Base-by-base conservation (phyloP, 2,797 vertebrate genomes). In the Anas acuta region DNA sequence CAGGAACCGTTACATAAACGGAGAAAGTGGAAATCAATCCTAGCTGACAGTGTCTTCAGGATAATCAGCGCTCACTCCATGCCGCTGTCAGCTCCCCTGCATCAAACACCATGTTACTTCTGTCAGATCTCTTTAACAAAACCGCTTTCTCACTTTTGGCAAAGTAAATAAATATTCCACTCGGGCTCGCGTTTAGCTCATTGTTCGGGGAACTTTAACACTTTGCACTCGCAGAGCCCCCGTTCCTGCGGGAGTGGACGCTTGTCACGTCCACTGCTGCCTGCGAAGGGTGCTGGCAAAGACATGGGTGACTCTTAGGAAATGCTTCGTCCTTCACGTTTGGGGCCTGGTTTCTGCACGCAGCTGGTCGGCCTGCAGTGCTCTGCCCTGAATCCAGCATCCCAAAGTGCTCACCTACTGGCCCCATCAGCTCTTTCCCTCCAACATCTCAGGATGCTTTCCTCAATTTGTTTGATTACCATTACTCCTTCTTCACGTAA, bases 21-120 rank as follows among this genome's bases (percentile, higher is more conserved):
- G 98, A 97, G 97, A 97, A 97, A 97, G 98, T 98, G 98, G 98
- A 99, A 98, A 99, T 99, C 98, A 99, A 99, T 99, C 98, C 98
- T 95, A 98, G 97, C 97, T 99, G 99, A 99, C 99, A 99, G 98
- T 98, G 98, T 99, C 99, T 99, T 98, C 98, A 96, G 99, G 99
- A 99, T 98, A 99, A 98, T 98, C 98, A 96, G 97, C 97, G 98
- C 98, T 98, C 98, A 98, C 98, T 98, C 98, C 97, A 98, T 98
- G 97, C 97, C 96, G 95, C 98, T 98, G 98, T 97, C 98, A 98
- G 97, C 96, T 98, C 96, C 80, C 96, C 96, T 95, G 97, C 96
- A 96, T 98, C 97, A 98, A 97, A 97, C 95, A 96, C 97, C 97
- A 97, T 97, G 98, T 96, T 97, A 98, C 97, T 98, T 97, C 97